Conservation (phyloP, 1,140 invertebrate genomes). For the Holcopasites calliopsidis region DNA sequence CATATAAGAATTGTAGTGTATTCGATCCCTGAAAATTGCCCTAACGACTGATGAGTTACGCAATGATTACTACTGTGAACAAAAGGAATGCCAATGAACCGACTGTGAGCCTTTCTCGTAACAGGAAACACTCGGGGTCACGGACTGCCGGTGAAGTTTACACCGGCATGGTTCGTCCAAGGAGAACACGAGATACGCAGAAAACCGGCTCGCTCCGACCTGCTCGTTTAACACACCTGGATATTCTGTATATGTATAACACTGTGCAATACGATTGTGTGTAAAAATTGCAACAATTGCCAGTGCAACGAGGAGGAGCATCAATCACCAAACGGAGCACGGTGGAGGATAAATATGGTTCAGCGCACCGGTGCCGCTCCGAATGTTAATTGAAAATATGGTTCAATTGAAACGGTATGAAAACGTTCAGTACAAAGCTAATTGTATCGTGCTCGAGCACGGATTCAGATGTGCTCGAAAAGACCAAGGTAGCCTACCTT, state of each 20-base stretch:
- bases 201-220: constrained; percentile 44
- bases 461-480: neutral
- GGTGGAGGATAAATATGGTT: constrained; percentile 1
- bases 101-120: constrained; percentile 50
- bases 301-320: neutral
- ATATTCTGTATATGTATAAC: neutral
- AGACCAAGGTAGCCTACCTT: neutral
- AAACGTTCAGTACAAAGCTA: neutral
- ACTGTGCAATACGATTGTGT: neutral
- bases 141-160: constrained; percentile 36
- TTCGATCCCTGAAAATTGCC: neutral
- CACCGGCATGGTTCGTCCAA: constrained; percentile 18
- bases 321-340: neutral
- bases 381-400: too few species aligned
- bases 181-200: constrained; percentile 29
- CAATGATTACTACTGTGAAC: constrained; percentile 21
- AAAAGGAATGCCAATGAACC: constrained; percentile 39
- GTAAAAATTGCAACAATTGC: neutral
- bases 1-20: too few species aligned
- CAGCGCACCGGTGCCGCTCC: too few species aligned
- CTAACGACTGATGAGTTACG: constrained; percentile 4
- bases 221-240: constrained; percentile 10
- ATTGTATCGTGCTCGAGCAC: neutral
- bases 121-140: constrained; percentile 56
- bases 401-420: neutral